Base-by-base conservation (phyloP, 2,797 vertebrate genomes). In the Phalloptychus januarius region DNA sequence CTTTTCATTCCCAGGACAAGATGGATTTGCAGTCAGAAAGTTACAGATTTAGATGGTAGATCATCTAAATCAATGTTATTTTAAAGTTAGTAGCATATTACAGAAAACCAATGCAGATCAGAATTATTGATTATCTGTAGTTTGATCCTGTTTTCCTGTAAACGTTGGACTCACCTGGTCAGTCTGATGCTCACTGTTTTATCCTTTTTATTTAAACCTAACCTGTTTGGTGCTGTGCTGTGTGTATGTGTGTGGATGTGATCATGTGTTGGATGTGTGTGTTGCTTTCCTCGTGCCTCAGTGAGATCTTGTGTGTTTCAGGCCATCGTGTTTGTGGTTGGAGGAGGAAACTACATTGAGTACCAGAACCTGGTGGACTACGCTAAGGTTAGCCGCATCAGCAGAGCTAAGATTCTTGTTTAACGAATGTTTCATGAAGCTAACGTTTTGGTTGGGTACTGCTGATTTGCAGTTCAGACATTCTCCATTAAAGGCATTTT, bases 311-410 rank as follows among this genome's bases (percentile, higher is more conserved):
- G 0, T 78, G 48, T 87, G 94, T 85, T 63, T 33, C 88, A 99
- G 98, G 98, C 98, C 3, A 97, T 99, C 75, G 97, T 99, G 70
- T 99, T 99, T 81, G 96, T 99, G 72, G 97, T 99, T 5, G 98
- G 98, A 93, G 98, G 98, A 80, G 98, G 98, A 87, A 99, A 99
- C 95, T 99, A 98, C 88, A 98, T 99, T 71, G 98, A 99, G 87
- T 99, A 99, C 91, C 98, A 99, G 93, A 99, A 99, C 93, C 96
- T 99, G 84, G 95, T 97, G 79, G 98, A 99, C 94, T 99, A 98
- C 81, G 87, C 97, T 85, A 99, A 98, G 97, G 98, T 99, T 52
- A 52, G 46, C 48, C 20, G 1, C 2, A 48, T 20, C 0, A 48
- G 20, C 48, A 25, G 48, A 25, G 20, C 48, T 52, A 52, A 52